phyloP scores from a whole-genome alignment of 2,797 vertebrate species.

The Heterohyrax brucei region DNA sequence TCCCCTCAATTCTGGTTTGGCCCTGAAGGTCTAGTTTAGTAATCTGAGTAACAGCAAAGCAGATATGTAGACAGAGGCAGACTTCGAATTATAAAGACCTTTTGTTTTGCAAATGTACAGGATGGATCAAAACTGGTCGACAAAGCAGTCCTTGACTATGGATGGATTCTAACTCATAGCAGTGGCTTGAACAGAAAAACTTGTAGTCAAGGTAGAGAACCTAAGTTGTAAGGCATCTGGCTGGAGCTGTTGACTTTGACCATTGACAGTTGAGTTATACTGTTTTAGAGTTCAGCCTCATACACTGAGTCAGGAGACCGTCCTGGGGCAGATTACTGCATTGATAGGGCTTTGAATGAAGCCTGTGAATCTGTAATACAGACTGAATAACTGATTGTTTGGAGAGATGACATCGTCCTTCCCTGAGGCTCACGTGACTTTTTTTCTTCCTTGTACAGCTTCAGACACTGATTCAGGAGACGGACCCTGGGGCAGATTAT shows the following conservation, averaged over 20 bases:
- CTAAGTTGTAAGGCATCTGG: neutral
- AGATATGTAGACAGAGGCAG: neutral
- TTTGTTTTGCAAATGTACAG: neutral
- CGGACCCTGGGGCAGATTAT: constrained; percentile 97
- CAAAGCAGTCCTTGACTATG: neutral
- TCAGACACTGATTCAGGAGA: constrained; percentile 97
- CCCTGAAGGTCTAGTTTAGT: neutral
- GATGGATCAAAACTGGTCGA: neutral
- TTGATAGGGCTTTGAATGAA: too few species aligned
- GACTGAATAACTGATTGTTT: neutral
- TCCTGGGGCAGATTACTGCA: too few species aligned
- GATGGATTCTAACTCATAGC: neutral
- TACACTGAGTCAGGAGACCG: too few species aligned
- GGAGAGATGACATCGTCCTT: constrained; percentile 7
- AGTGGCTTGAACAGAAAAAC: neutral
- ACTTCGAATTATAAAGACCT: neutral
- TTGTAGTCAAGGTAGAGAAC: neutral
- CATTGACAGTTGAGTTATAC: neutral
- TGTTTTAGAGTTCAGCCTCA: neutral
- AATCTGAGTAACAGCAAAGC: constrained; percentile 5
- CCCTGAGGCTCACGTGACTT: constrained; percentile 53
- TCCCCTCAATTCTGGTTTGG: constrained; percentile 8
- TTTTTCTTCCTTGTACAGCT: constrained; percentile 91
- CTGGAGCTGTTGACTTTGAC: neutral
- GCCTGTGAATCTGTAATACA: neutral